Evolutionary conservation across 2,888 invertebrate species (phyloP).

Genomic region (Ectemnius continuus): DNA sequence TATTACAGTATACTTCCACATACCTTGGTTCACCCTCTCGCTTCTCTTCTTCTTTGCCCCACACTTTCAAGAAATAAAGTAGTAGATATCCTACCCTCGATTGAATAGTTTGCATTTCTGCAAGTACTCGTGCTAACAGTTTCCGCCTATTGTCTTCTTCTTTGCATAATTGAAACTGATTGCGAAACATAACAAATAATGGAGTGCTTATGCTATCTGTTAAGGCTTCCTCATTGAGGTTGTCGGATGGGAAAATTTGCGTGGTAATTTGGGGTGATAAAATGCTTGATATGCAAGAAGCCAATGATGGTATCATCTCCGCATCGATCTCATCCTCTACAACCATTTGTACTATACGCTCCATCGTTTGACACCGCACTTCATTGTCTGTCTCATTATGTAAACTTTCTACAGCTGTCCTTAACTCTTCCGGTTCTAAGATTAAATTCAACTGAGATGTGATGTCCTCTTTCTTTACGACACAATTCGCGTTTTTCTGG

Average conservation of each 20-base stretch:
- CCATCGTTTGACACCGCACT: slow-evolving; percentile 83
- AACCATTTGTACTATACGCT: slow-evolving; percentile 82
- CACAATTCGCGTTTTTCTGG: slow-evolving; percentile 70
- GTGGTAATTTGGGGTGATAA: slow-evolving; percentile 80
- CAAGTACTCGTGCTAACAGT: slow-evolving; percentile 87
- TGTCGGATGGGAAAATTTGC: slow-evolving; percentile 80
- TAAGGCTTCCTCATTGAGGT: slow-evolving; percentile 80
- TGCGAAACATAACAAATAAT: slow-evolving; percentile 92
- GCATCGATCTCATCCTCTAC: slow-evolving; percentile 82
- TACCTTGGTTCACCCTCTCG: slow-evolving; percentile 77
- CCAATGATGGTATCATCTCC: slow-evolving; percentile 81
- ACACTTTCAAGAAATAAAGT: slow-evolving; percentile 92
- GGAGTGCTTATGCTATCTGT: slow-evolving; percentile 90
- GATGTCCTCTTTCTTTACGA: slow-evolving; percentile 70
- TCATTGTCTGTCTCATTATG: slow-evolving; percentile 81
- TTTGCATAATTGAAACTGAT: slow-evolving; percentile 85
- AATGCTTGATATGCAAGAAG: slow-evolving; percentile 81
- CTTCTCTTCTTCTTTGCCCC: slow-evolving; percentile 81
- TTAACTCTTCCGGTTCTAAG: slow-evolving; percentile 79
- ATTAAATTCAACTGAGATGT: slow-evolving; percentile 70
- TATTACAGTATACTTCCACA: slow-evolving; percentile 13
- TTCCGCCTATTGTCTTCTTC: slow-evolving; percentile 88
- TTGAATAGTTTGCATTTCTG: slow-evolving; percentile 84
- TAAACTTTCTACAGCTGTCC: slow-evolving; percentile 80
- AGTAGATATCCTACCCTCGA: slow-evolving; percentile 91